Conservation (phyloP, 2,888 invertebrate species). For the Acanthoscelides obtectus region DNA sequence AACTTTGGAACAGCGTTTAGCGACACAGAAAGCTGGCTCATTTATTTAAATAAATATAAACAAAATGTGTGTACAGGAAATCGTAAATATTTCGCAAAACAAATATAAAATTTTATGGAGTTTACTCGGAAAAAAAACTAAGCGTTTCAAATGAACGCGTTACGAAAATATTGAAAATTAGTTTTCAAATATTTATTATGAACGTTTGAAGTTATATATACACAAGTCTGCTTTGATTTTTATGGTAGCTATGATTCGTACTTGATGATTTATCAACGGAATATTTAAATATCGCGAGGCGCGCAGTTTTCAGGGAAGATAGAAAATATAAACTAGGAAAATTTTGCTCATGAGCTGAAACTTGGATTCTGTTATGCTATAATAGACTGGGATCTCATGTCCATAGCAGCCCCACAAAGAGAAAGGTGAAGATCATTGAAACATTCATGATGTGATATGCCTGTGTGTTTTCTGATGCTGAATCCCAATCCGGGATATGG, state of each 20-base stretch:
- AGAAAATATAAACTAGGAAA: too few species aligned
- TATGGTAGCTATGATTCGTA: not conserved
- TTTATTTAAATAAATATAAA: slow-evolving; percentile 7
- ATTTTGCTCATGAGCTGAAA: too few species aligned
- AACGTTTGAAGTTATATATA: not conserved
- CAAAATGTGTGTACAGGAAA: slow-evolving; percentile 7
- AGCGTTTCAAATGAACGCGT: not conserved
- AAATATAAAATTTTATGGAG: not conserved
- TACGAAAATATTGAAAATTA: not conserved
- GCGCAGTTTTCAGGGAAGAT: too few species aligned
- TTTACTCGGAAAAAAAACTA: not conserved
- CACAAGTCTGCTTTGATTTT: not conserved
- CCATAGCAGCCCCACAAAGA: too few species aligned
- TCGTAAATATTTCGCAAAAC: slow-evolving; percentile 6
- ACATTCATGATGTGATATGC: too few species aligned
- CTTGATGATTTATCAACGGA: not conserved
- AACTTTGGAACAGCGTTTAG: not conserved
- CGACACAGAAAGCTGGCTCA: not conserved
- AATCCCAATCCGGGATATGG: too few species aligned
- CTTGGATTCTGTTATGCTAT: too few species aligned
- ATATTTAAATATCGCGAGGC: too few species aligned
- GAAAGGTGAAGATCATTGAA: too few species aligned
- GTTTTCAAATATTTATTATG: not conserved
- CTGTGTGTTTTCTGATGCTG: too few species aligned
- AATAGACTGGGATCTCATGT: too few species aligned